Percentiles rank a stretch among this genome's conserved stretches.
Evolutionary conservation across 2,888 invertebrate species (phyloP).

Genomic region (Pegoplata infirma): DNA sequence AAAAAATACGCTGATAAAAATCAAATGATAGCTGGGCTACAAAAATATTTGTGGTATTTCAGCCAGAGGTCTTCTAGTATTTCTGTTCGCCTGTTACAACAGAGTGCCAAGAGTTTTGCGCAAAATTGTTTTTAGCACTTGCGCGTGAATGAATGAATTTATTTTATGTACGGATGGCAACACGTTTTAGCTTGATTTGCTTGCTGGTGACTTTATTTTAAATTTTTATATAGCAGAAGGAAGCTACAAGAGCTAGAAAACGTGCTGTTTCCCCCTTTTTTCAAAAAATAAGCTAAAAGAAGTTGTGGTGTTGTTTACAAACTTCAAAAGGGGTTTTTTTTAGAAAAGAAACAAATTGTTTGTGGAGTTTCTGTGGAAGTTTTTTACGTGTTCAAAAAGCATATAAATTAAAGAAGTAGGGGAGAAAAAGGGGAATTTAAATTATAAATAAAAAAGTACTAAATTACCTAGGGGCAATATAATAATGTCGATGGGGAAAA

Average conservation of each 20-base stretch:
- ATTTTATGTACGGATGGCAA: neutral
- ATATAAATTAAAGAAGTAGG: neutral
- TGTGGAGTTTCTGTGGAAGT: neutral
- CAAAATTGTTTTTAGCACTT: constrained; percentile 71
- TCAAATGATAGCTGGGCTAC: constrained; percentile 1
- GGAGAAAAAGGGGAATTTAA: constrained; percentile 2
- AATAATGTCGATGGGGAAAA: neutral
- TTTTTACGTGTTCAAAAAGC: neutral
- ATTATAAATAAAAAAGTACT: neutral
- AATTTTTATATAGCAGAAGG: neutral
- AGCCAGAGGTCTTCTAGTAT: constrained; percentile 55
- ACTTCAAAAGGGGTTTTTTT: neutral
- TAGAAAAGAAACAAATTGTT: neutral
- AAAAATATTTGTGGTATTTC: constrained; percentile 47
- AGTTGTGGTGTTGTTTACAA: neutral
- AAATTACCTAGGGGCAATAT: constrained; percentile 23
- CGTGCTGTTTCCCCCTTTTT: neutral
- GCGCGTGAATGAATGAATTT: constrained; percentile 37
- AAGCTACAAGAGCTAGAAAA: neutral
- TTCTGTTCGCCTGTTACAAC: constrained; percentile 74
- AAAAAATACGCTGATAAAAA: constrained; percentile 47
- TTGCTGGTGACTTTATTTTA: neutral
- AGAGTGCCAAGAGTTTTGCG: constrained; percentile 78
- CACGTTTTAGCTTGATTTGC: too few relatives aligned
- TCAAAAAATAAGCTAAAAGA: neutral